Evolutionary conservation across 2,113 vertebrate genomes (phyloP), one percentile per base, ranked within the genome.

Genomic region (Numenius arquata): DNA sequence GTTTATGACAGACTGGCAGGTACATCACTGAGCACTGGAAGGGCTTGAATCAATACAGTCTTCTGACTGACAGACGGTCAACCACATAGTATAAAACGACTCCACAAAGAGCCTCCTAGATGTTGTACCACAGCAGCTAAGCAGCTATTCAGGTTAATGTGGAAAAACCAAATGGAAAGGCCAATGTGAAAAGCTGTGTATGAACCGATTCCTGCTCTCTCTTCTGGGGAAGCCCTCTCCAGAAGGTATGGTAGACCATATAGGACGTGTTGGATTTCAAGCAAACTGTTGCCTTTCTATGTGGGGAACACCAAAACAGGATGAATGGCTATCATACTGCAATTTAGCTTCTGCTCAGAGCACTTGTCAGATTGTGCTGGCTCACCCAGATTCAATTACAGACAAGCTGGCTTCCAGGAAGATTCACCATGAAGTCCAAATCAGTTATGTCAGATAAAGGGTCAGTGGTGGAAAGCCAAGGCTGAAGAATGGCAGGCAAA

Each of bases 321-420:
- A 77, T 77, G 72, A 70, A 80, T 53, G 45, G 25, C 45, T 74
- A 61, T 74, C 36, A 58, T 4, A 80, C 29, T 32, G 72, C 72
- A 83, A 80, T 91, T 91, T 66, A 89, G 27, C 68, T 95, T 84
- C 75, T 95, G 68, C n/a, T 91, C 58, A 77, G 40, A 70, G 48
- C 19, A 47, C 63, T 89, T 41, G 2, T 48, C 80, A 67, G 36
- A 27, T 38, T 76, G 63, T 48, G 20, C 84, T 86, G 76, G 63
- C 80, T 94, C 38, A 38, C 36, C 41, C 79, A 72, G 41, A 67
- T 73, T 88, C 88, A 85, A 56, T 72, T 85, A 80, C 1, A 1
- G 79, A 85, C 63, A 85, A 85, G 26, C 53, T 93, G 91, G 58
- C 53, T 91, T 77, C 88, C 91, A 81, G 59, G 75, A 91, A 85